Conservation (phyloP, 1,140 invertebrate species). For the Fopius arisanus region DNA sequence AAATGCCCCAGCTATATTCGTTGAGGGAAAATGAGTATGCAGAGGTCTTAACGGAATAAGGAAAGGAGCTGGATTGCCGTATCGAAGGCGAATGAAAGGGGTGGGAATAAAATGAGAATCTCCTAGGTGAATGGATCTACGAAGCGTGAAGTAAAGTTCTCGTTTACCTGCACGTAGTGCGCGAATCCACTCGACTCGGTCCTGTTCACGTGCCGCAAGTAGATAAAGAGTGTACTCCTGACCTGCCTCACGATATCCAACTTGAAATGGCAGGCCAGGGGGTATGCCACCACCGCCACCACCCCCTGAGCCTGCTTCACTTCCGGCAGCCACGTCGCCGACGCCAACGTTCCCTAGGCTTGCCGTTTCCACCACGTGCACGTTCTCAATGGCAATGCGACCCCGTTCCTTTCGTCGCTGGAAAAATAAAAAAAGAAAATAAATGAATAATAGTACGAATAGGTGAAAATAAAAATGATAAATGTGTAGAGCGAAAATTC, state of each 20-base stretch:
- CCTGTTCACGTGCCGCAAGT: constrained; percentile 74
- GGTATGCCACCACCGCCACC: constrained; percentile 50
- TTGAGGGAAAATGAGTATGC: not conserved
- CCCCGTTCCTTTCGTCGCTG: constrained; percentile 83
- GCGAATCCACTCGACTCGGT: constrained; percentile 80
- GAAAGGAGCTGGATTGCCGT: not conserved
- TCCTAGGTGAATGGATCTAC: not conserved
- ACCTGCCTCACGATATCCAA: constrained; percentile 77
- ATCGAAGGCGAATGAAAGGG: not conserved
- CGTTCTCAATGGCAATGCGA: constrained; percentile 74
- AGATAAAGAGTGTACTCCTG: constrained; percentile 82
- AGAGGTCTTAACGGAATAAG: not conserved
- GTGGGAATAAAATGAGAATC: not conserved
- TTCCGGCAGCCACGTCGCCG: constrained; percentile 42
- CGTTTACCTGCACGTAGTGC: constrained; percentile 76
- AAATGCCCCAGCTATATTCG: too few species aligned
- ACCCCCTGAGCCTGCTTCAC: constrained; percentile 48
- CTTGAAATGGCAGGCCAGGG: constrained; percentile 72
- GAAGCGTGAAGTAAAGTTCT: not conserved
- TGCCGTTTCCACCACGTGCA: constrained; percentile 80
- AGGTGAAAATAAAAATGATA: not conserved
- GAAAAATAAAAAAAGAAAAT: too few species aligned
- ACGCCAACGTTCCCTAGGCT: constrained; percentile 65
- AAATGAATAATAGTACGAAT: too few species aligned
- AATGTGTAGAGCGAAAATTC: not conserved